A percentile compares a stretch with the other conserved stretches of the same genome.
These are phyloP conservation scores for Pogona vitticeps DNA, from an alignment of 2,113 vertebrate genomes.

Conservation along the genomic window DNA sequence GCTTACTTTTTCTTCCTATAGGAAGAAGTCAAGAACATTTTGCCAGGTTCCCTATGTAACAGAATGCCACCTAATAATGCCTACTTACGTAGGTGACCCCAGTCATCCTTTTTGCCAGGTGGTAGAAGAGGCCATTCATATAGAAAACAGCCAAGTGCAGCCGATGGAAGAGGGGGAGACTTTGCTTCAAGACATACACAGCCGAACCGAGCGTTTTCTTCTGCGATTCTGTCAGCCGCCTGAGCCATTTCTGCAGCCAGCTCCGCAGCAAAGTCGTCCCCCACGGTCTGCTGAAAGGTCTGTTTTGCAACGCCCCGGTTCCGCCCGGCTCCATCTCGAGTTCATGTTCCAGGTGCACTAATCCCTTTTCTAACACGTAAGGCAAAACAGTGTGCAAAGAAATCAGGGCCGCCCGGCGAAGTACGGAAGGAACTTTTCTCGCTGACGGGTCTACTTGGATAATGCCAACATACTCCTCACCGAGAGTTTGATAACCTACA, in stretches of 20 bases:
- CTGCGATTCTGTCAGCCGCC: conserved; percentile 78
- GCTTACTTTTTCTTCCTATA: no score
- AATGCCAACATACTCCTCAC: conserved; percentile 91
- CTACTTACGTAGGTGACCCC: conserved; percentile 87
- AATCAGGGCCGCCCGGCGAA: conserved; percentile 75
- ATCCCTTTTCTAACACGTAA: conserved; percentile 85
- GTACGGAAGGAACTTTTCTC: conserved; percentile 78
- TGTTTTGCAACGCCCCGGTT: conserved; percentile 16
- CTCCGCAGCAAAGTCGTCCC: conserved; percentile 59
- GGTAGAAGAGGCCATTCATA: conserved; percentile 85
- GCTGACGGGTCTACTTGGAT: conserved; percentile 87
- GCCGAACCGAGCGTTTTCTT: conserved; percentile 71
- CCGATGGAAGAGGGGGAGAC: conserved; percentile 78
- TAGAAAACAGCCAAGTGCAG: conserved; percentile 91
- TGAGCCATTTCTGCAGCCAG: conserved; percentile 68
- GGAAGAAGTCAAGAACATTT: no score
- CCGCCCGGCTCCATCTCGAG: conserved; percentile 71
- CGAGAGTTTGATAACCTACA: conserved; percentile 92
- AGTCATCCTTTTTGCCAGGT: conserved; percentile 86
- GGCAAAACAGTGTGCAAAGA: conserved; percentile 81
- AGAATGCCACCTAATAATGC: no score
- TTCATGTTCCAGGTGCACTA: conserved; percentile 86
- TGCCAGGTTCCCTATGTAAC: no score
- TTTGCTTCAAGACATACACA: conserved; percentile 71
- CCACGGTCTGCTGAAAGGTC: conserved; percentile 44